Base-by-base conservation (phyloP, 2,797 vertebrate genomes). In the Syngnathus rostellatus region DNA sequence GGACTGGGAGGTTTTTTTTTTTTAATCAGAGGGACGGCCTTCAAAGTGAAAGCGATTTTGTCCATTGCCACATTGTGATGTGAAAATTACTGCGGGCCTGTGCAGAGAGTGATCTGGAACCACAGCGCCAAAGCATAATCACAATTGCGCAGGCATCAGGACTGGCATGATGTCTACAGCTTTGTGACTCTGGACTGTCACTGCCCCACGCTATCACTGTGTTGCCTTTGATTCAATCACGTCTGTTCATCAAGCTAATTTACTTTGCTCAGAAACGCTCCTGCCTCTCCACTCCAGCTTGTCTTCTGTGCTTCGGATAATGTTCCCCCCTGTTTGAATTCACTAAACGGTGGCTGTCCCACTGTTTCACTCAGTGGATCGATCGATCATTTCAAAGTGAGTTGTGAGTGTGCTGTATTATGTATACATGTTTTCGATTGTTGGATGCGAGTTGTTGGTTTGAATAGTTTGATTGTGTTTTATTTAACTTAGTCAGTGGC, bases 61-160 rank as follows among this genome's bases (percentile, higher is more conserved):
- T 87, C 81, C 77, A 68, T 66, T 63, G 77, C 76, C 78, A 79
- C 72, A 72, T 60, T 75, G 83, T 66, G 73, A 75, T 77, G 79
- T 84, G 81, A 73, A 80, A 84, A 81, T 84, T 77, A 83, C 76
- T 80, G 75, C 31, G 76, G 77, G 75, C 77, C 78, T 14, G 57
- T 68, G 74, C 79, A 77, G 75, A 81, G 70, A 31, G 51, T 61
- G 40, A 73, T 81, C 68, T 78, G 39, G 86, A 85, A 86, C 76
- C n/a, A 83, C 75, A 86, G 77, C 77, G 79, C 45, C 45, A 1
- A 75, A 70, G 46, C 71, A 71, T 81, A 87, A 87, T 88, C 86
- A 79, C 71, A 76, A 74, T 68, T 79, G 79, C 58, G 68, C 88
- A 88, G 87, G 83, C 83, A 70, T 79, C 74, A 70, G 68, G 76